Percentiles rank a stretch among this genome's conserved stretches.
phyloP scores from a whole-genome alignment of 2,888 invertebrate species.

The Tuta absoluta region DNA sequence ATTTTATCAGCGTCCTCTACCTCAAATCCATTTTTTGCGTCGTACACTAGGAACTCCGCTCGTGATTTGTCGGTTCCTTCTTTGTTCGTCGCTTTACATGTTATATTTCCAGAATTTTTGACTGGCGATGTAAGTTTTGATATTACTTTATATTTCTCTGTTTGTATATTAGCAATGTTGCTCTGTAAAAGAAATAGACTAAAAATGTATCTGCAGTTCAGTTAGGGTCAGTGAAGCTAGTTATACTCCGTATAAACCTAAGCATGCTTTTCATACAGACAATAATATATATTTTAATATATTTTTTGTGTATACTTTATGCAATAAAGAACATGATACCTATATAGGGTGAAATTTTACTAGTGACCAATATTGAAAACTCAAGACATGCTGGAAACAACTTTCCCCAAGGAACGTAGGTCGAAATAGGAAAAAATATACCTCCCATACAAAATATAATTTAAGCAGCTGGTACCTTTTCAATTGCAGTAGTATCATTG shows the following conservation, averaged over 20 bases:
- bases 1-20: slow-evolving; percentile 44
- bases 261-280: too few species aligned
- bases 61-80: slow-evolving; percentile 26
- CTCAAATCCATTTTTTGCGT: slow-evolving; percentile 62
- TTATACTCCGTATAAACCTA: too few species aligned
- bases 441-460: not conserved
- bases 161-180: not conserved
- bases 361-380: too few species aligned
- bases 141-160: slow-evolving; percentile 42
- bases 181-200: slow-evolving; percentile 3
- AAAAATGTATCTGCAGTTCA: not conserved
- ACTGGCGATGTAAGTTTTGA: slow-evolving; percentile 49
- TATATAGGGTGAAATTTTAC: too few species aligned
- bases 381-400: too few species aligned
- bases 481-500: not conserved
- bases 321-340: too few species aligned
- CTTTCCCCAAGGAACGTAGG: too few species aligned
- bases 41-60: slow-evolving; percentile 54
- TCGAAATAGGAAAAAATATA: too few species aligned
- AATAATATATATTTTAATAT: too few species aligned
- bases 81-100: slow-evolving; percentile 53
- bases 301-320: too few species aligned
- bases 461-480: not conserved
- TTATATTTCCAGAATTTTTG: slow-evolving; percentile 50
- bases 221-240: too few species aligned